Evolutionary conservation across 2,888 invertebrate species (phyloP).

Genomic region (Lasioglossum zephyrum): DNA sequence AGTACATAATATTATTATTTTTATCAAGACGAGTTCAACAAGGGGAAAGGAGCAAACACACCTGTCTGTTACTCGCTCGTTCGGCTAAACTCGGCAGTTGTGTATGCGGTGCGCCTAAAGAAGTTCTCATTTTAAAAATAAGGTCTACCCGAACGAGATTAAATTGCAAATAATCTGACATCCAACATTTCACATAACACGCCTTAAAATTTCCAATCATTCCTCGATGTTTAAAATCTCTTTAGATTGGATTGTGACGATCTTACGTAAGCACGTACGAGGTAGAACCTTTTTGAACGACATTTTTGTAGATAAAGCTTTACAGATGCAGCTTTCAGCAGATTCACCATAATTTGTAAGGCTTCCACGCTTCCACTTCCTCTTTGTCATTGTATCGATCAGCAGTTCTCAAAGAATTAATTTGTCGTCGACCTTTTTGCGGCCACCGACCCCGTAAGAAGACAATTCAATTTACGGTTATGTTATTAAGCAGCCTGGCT

Average conservation of each 20-base stretch:
- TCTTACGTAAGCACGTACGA: neutral
- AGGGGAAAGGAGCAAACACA: too few relatives aligned
- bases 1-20: too few relatives aligned
- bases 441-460: neutral
- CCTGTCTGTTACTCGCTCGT: too few relatives aligned
- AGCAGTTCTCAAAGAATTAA: conserved; percentile 4
- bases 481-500: conserved; percentile 25
- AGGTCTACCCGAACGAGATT: neutral
- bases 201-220: neutral
- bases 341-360: neutral
- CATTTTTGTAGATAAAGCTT: neutral
- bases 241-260: neutral
- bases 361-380: neutral
- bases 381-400: neutral
- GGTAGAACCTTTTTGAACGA: neutral
- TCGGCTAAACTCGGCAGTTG: too few relatives aligned
- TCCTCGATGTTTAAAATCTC: neutral
- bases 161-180: too few relatives aligned
- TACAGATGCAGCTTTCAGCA: neutral
- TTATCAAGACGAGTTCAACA: too few relatives aligned
- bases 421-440: neutral
- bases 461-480: conserved; percentile 23
- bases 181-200: too few relatives aligned
- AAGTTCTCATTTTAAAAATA: neutral
- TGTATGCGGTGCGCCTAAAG: too few relatives aligned